These are phyloP conservation scores for Pachyrhynchus sulphureomaculatus DNA, from an alignment of 1,140 invertebrate species.

Conservation along the genomic window DNA sequence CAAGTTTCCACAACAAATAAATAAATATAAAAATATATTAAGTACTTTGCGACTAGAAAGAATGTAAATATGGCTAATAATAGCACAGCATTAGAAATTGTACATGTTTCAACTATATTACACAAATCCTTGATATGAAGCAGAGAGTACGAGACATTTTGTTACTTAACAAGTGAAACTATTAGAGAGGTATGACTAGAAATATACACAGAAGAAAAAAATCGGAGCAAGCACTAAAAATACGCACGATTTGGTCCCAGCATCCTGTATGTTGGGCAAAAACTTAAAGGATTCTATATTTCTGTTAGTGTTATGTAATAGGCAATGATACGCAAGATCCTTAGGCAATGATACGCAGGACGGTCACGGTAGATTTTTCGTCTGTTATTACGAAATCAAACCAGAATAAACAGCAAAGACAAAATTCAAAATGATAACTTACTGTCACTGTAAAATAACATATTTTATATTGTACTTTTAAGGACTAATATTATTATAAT, in stretches of 20 bases:
- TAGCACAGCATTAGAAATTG: constrained; percentile 34
- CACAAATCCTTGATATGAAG: constrained; percentile 29
- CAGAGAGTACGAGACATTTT: background rate
- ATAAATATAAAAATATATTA: constrained; percentile 24
- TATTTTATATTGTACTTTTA: too few species aligned
- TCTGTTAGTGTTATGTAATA: too few species aligned
- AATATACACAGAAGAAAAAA: background rate
- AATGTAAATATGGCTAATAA: constrained; percentile 26
- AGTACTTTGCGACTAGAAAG: constrained; percentile 31
- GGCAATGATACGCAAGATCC: too few species aligned
- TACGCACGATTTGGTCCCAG: constrained; percentile 41
- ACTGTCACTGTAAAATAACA: too few species aligned
- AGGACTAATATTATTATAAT: too few species aligned
- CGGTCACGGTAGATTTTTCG: too few species aligned
- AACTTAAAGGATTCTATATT: background rate
- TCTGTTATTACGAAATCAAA: too few species aligned
- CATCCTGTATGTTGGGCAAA: constrained; percentile 40
- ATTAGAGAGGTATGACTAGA: constrained; percentile 17
- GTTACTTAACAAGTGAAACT: constrained; percentile 13
- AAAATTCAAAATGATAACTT: too few species aligned
- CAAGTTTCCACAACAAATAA: constrained; percentile 6
- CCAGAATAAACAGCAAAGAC: background rate
- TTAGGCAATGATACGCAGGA: too few species aligned
- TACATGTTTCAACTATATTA: constrained; percentile 25
- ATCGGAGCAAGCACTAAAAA: constrained; percentile 1